Base-by-base conservation (phyloP, 1,140 invertebrate species). In the Tetraneura akinire region DNA sequence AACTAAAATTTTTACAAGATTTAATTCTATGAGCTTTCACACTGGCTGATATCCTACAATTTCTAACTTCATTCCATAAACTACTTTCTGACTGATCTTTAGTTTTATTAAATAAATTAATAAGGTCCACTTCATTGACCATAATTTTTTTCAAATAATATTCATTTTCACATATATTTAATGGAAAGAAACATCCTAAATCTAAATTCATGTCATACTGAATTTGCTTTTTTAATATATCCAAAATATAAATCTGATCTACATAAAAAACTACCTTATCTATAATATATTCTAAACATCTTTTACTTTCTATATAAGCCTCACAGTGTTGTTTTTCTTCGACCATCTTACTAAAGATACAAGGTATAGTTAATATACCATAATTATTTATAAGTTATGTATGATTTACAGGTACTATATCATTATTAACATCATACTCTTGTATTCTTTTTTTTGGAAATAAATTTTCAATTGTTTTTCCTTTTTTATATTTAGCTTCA, bases 331-430 rank as follows among this genome's bases (percentile, higher is more conserved):
- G 51, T 18, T 53, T 18, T 53, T 53, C 51, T 53, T 53, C 51
- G n/a, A 53, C n/a, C n/a, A 53, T 53, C n/a, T 53, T 53, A 53
- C 51, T 53, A n/a, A 53, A 53, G 18, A 53, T 53, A 6, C n/a
- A 53, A n/a, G 51, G 51, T 53, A 53, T 53, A n/a, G n/a, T n/a
- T 53, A 53, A n/a, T 53, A 53, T 53, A 18, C n/a, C n/a, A 53
- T 53, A 53, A n/a, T 21, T 53, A 53, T 53, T 53, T 18, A 53
- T 18, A n/a, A 53, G 51, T n/a, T n/a, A n/a, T n/a, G 18, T 18
- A 53, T 53, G 51, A 53, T 18, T 53, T n/a, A n/a, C n/a, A n/a
- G n/a, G n/a, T 18, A 53, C 51, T 49, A 18, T 18, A 53, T 53
- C 51, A 53, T 1, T 53, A 53, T n/a, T 8, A 8, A 53, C n/a